Percentiles rank a stretch among this genome's conserved stretches.
phyloP scores from a whole-genome alignment of 2,113 vertebrate species.

The Ellobius talpinus region DNA sequence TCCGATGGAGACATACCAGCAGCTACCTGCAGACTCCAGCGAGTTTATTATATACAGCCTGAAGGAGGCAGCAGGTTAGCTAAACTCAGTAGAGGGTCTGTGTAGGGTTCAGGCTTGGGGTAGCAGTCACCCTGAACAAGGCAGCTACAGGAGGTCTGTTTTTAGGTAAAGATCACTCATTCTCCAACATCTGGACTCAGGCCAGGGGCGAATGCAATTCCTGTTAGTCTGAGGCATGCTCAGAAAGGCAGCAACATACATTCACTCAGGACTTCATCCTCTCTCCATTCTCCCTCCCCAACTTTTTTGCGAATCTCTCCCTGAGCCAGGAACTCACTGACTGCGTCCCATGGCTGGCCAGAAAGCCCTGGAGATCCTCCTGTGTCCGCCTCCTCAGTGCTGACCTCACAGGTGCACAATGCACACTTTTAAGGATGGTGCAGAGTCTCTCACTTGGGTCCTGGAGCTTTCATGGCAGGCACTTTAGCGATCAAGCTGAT shows the following conservation, averaged over 20 bases:
- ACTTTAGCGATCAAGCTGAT: no score
- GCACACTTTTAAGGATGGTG: background rate
- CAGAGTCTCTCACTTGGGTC: background rate
- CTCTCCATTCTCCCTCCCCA: background rate
- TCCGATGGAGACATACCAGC: background rate
- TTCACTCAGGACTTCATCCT: background rate
- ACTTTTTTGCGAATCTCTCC: background rate
- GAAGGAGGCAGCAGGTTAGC: background rate
- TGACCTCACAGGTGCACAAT: background rate
- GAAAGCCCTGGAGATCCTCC: background rate
- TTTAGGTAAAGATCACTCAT: background rate
- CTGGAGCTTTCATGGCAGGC: background rate
- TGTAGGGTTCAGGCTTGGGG: background rate
- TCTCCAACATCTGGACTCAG: background rate
- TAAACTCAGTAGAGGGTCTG: background rate
- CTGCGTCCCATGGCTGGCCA: background rate
- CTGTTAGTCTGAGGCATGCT: background rate
- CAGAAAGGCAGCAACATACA: no score
- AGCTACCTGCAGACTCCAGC: background rate
- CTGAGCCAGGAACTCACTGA: background rate
- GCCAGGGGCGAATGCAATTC: background rate
- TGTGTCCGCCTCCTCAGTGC: background rate
- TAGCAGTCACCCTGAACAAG: background rate
- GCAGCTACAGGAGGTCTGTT: background rate
- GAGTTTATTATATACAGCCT: background rate